These are phyloP conservation scores for Reinhardtius hippoglossoides DNA, from an alignment of 2,113 vertebrate species.

Conservation along the genomic window DNA sequence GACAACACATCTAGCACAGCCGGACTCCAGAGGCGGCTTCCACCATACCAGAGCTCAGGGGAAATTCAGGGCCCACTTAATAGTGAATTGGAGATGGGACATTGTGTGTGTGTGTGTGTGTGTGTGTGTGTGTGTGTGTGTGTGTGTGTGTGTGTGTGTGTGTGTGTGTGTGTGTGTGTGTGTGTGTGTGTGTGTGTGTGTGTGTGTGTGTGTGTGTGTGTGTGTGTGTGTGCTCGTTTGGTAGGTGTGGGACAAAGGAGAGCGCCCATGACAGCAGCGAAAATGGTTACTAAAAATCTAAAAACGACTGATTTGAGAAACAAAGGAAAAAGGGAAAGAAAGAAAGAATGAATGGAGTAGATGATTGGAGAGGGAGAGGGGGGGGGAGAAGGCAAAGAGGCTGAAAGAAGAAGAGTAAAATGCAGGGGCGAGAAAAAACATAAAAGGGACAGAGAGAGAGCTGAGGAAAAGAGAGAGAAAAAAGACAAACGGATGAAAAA, in stretches of 20 bases:
- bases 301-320: slow-evolving; percentile 31
- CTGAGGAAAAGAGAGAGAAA: background rate
- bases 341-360: background rate
- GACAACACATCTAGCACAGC: slow-evolving; percentile 79
- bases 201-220: slow-evolving; percentile 32
- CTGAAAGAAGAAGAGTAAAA: background rate
- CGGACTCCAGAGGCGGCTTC: slow-evolving; percentile 73
- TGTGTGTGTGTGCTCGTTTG: slow-evolving; percentile 16
- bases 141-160: slow-evolving; percentile 19
- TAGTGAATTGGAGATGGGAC: slow-evolving; percentile 73
- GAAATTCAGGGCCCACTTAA: slow-evolving; percentile 78
- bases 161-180: slow-evolving; percentile 21
- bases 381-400: background rate
- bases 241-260: slow-evolving; percentile 50
- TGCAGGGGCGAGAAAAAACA: background rate
- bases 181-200: slow-evolving; percentile 39
- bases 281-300: slow-evolving; percentile 59
- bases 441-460: background rate
- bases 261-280: slow-evolving; percentile 42
- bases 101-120: slow-evolving; percentile 54
- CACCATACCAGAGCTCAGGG: slow-evolving; percentile 75
- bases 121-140: slow-evolving; percentile 37
- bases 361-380: background rate
- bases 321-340: background rate
- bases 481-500: slow-evolving; percentile 20